Evolutionary conservation across 2,888 invertebrate genomes (phyloP).

Genomic region (Tachystola acroxantha): DNA sequence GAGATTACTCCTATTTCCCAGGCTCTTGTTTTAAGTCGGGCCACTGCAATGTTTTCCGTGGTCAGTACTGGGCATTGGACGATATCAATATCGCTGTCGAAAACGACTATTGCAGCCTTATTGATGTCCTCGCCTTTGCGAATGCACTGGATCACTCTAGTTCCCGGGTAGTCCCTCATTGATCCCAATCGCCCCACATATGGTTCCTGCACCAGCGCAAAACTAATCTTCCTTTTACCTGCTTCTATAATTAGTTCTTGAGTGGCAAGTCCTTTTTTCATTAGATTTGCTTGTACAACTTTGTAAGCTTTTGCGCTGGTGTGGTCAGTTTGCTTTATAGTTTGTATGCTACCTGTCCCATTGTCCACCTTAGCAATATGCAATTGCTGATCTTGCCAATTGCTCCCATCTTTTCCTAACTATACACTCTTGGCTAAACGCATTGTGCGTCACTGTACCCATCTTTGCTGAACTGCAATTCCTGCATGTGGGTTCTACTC

Average conservation of each 20-base stretch:
- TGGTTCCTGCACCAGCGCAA: background rate
- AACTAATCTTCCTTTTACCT: background rate
- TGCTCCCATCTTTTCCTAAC: too few species aligned
- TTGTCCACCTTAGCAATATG: too few species aligned
- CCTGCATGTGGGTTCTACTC: background rate
- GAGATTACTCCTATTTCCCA: conserved; percentile 5
- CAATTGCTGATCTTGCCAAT: too few species aligned
- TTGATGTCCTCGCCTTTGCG: background rate
- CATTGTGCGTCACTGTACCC: too few species aligned
- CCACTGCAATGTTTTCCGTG: conserved; percentile 5
- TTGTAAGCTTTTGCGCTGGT: too few species aligned
- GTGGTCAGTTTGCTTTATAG: too few species aligned
- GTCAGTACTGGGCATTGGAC: background rate
- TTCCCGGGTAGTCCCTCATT: background rate
- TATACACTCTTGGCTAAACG: too few species aligned
- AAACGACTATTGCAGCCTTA: conserved; percentile 8
- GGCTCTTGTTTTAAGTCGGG: background rate
- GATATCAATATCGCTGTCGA: background rate
- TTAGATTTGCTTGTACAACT: conserved; percentile 8
- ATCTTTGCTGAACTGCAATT: conserved; percentile 9
- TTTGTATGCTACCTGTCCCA: too few species aligned
- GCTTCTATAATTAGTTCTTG: background rate
- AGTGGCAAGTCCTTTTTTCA: background rate
- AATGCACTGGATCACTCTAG: background rate
- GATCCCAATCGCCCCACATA: background rate